phyloP scores from a whole-genome alignment of 37 sponge, comb jelly and placozoan species.

The Eunapius fragilis region DNA sequence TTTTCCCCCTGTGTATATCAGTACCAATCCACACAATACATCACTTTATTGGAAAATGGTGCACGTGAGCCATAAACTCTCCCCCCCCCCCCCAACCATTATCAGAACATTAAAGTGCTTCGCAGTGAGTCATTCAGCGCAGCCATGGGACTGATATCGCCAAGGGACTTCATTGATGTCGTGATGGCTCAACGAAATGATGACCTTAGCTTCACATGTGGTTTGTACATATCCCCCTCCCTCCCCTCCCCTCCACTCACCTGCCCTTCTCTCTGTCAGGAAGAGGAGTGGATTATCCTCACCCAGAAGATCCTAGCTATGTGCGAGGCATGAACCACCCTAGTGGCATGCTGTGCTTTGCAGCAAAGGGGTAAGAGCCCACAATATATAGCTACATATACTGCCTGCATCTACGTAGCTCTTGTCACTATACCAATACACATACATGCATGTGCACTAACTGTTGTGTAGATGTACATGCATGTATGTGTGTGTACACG shows the following conservation, averaged over 20 bases:
- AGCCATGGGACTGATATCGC: slow-evolving; percentile 20
- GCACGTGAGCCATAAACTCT: not conserved
- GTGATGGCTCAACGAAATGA: not conserved
- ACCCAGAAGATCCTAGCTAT: slow-evolving; percentile 17
- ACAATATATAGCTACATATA: no score
- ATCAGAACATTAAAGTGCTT: slow-evolving; percentile 22
- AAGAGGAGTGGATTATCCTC: slow-evolving; percentile 41
- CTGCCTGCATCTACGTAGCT: no score
- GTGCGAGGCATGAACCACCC: slow-evolving; percentile 41
- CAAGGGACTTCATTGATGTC: slow-evolving; percentile 49
- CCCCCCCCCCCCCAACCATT: no score
- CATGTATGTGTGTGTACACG: no score
- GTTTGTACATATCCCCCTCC: no score
- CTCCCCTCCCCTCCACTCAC: no score
- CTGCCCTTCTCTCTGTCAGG: slow-evolving; percentile 1
- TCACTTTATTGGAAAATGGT: no score
- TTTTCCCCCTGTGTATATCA: no score
- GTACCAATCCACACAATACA: no score
- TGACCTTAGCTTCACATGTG: slow-evolving; percentile 23
- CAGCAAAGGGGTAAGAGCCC: slow-evolving; percentile 40
- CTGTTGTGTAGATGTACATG: no score
- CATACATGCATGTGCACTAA: no score
- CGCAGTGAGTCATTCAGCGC: slow-evolving; percentile 23
- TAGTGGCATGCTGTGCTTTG: slow-evolving; percentile 31
- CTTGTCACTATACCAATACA: no score